A percentile compares a stretch with the other conserved stretches of the same genome.
These are phyloP conservation scores for Struthio camelus DNA, from an alignment of 2,113 vertebrate genomes.

Conservation along the genomic window DNA sequence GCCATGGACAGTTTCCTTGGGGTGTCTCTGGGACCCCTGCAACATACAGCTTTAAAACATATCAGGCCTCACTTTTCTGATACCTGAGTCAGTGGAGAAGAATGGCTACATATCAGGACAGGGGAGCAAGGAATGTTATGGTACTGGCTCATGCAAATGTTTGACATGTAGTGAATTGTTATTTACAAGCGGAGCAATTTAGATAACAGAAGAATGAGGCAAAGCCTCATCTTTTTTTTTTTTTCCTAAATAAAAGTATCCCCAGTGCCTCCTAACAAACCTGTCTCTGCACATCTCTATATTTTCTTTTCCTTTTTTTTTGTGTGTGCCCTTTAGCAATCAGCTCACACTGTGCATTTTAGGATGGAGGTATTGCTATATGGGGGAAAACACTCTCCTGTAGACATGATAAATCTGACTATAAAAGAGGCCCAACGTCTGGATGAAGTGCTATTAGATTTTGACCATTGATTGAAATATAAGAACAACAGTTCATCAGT, in stretches of 20 bases:
- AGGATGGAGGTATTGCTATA: background rate
- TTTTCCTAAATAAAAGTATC: background rate
- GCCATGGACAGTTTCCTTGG: background rate
- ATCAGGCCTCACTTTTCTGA: background rate
- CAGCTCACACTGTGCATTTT: background rate
- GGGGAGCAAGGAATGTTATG: background rate
- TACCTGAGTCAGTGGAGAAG: background rate
- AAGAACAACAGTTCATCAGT: background rate
- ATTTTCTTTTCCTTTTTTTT: background rate
- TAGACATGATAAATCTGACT: background rate
- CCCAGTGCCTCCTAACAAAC: background rate
- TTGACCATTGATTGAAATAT: background rate
- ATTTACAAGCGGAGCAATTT: slow-evolving; percentile 7
- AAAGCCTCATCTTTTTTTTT: background rate
- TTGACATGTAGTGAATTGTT: background rate
- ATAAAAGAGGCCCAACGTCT: background rate
- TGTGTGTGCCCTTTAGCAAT: background rate
- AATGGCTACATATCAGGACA: background rate
- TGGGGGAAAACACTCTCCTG: background rate
- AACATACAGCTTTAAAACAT: background rate
- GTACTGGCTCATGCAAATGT: background rate
- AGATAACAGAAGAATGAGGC: slow-evolving; percentile 26
- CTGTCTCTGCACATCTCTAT: background rate
- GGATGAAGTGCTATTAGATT: background rate
- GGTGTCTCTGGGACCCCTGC: background rate